phyloP scores from a whole-genome alignment of 2,888 invertebrate species.

The Andrena praecox region DNA sequence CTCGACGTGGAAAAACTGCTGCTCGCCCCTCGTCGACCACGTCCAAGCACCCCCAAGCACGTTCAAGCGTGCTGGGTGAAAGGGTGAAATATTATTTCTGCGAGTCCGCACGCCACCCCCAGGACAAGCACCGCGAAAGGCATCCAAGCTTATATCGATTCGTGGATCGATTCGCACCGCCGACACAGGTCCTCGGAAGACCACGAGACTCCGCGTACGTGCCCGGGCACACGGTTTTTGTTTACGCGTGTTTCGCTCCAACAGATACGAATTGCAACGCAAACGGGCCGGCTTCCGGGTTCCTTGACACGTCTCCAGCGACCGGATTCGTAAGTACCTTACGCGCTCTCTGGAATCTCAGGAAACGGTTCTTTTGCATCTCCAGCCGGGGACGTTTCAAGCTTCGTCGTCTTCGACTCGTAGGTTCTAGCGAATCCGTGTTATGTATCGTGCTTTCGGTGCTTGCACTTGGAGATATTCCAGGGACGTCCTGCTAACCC shows the following conservation, averaged over 20 bases:
- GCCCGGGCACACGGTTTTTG: neutral
- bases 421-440: no score
- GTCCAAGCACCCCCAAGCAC: neutral
- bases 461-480: no score
- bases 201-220: neutral
- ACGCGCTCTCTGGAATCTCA: conserved; percentile 5
- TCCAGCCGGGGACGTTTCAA: neutral
- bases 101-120: neutral
- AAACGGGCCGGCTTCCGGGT: conserved; percentile 12
- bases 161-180: neutral
- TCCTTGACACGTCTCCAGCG: conserved; percentile 14
- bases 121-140: neutral
- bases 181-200: neutral
- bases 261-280: conserved; percentile 4
- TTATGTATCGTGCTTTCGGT: no score
- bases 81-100: neutral
- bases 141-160: neutral
- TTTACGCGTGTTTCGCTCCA: neutral
- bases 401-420: neutral
- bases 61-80: no score
- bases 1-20: neutral
- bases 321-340: conserved; percentile 14
- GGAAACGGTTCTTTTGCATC: conserved; percentile 29
- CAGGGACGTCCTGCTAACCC: no score
- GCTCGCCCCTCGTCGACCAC: neutral